Evolutionary conservation across 2,797 vertebrate species (phyloP), one percentile per base, ranked within the genome.

Genomic region (Epinephelus malabaricus): DNA sequence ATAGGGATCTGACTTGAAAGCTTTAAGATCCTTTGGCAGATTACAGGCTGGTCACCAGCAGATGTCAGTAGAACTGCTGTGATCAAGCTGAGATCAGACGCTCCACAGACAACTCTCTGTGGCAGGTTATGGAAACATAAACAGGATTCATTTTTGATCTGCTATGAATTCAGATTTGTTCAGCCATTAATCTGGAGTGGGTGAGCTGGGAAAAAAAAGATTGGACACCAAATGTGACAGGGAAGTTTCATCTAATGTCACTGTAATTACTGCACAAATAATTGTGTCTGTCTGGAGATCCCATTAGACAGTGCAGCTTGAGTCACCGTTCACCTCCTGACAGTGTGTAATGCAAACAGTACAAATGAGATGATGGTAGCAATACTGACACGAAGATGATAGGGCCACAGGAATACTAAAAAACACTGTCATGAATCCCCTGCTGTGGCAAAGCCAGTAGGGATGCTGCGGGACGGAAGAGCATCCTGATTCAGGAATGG

Each of bases 11-110:
- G 49, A 80, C 69, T 88, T 76, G 51, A 91, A 88, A 88, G 87
- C 73, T 71, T 78, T 56, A 64, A 83, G 83, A 87, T 90, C 56
- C 63, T 79, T 56, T 77, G 78, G 70, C 72, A 83, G 90, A 90
- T 82, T 85, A 86, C 82, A 81, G 76, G 25, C 59, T 64, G 78
- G 87, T 83, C 82, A 91, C 92, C 92, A 91, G 90, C 84, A 91
- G 92, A 90, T 90, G 87, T 87, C 89, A 89, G 88, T 64, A 92
- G 83, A 92, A 83, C 81, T 63, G 70, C 88, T 90, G 86, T 89
- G 85, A 93, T 88, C 84, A 87, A 70, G 78, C 85, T 43, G 73
- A 85, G 88, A 88, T 83, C 84, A 86, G 6, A 85, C 30, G 53
- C 75, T 84, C 69, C 69, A 74, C 63, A 70, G 83, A 90, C 78